Evolutionary conservation across 2,888 invertebrate species (phyloP).

Genomic region (Cinara cedri): DNA sequence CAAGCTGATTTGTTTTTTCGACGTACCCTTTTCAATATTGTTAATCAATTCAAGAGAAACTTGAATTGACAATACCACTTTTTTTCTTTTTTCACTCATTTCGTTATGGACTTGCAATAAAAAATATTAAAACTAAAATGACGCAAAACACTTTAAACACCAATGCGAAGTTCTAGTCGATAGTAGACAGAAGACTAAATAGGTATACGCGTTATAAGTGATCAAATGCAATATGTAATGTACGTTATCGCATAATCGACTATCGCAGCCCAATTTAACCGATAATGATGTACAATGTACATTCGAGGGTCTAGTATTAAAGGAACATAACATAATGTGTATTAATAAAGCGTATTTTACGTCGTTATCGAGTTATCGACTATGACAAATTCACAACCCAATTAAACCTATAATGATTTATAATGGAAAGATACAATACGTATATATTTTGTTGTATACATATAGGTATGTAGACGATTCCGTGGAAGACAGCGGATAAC

Average conservation of each 20-base stretch:
- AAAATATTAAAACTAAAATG: slow-evolving; percentile 1
- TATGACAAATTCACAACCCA: too few species aligned
- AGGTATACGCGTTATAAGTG: neutral
- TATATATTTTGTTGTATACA: slow-evolving; percentile 15
- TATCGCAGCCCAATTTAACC: slow-evolving; percentile 1
- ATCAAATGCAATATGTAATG: slow-evolving; percentile 7
- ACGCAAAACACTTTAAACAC: neutral
- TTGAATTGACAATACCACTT: neutral
- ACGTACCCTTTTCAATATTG: neutral
- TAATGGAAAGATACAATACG: slow-evolving; percentile 1
- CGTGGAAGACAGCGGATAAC: neutral
- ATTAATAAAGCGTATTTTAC: too few species aligned
- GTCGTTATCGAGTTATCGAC: too few species aligned
- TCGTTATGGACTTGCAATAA: neutral
- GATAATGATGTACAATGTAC: neutral
- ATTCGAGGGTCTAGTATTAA: too few species aligned
- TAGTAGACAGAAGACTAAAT: neutral
- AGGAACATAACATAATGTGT: too few species aligned
- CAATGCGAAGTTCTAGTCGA: neutral
- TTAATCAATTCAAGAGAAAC: neutral
- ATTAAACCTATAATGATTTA: too few species aligned
- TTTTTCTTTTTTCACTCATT: neutral
- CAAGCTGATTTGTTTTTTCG: slow-evolving; percentile 21
- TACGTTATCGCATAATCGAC: neutral
- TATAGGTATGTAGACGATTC: neutral